These are phyloP conservation scores for Dromius quadrimaculatus DNA, from an alignment of 2,888 invertebrate species.

Conservation along the genomic window DNA sequence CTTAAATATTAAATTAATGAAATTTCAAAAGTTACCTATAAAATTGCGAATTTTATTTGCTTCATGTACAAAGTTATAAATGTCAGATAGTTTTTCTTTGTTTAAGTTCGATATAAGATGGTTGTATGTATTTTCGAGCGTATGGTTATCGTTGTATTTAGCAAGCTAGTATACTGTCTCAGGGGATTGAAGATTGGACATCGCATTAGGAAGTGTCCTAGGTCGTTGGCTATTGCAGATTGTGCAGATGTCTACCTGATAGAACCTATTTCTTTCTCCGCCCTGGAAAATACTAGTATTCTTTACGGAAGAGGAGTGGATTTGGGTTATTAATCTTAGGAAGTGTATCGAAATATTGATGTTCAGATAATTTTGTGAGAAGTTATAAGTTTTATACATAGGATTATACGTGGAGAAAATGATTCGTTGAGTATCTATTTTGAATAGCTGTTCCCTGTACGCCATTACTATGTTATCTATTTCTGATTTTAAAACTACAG, in stretches of 20 bases:
- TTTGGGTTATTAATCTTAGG: background rate
- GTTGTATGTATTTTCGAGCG: no score
- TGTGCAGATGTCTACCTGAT: background rate
- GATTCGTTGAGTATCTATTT: no score
- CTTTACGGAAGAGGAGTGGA: background rate
- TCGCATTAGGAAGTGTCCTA: background rate
- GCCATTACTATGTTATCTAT: background rate
- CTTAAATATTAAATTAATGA: no score
- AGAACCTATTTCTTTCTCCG: no score
- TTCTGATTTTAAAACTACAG: background rate
- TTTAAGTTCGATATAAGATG: no score
- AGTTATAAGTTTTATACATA: background rate
- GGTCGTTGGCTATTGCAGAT: background rate
- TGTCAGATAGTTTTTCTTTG: background rate
- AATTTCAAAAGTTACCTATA: background rate
- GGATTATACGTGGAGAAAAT: background rate
- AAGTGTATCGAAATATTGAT: background rate
- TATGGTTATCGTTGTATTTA: no score
- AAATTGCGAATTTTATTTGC: conserved; percentile 1
- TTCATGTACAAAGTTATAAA: background rate
- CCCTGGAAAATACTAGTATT: no score
- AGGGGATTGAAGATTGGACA: no score
- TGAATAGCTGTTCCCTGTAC: no score
- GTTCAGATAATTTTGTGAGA: background rate
- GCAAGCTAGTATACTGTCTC: no score